Percentiles rank a stretch among this genome's conserved stretches.
Conservation (phyloP, 2,888 invertebrate genomes). For the Conops quadrifasciatus region DNA sequence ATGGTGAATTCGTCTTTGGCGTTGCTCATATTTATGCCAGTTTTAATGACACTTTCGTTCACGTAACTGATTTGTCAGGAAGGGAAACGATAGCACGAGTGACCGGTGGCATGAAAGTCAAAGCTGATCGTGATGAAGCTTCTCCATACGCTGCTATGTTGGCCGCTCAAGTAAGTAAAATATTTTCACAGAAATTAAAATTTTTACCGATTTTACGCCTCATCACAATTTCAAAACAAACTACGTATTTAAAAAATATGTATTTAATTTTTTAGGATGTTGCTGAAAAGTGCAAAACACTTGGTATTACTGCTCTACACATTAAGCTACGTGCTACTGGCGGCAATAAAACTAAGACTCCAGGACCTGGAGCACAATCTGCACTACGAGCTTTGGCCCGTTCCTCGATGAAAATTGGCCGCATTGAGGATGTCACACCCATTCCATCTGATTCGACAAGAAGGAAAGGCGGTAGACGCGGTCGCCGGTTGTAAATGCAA, state of each 20-base stretch:
- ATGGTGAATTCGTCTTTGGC: conserved; percentile 97
- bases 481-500: conserved; percentile 90
- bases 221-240: not conserved
- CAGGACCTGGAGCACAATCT: conserved; percentile 98
- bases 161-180: conserved; percentile 86
- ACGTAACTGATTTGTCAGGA: conserved; percentile 98
- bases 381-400: conserved; percentile 97
- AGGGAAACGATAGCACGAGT: conserved; percentile 94
- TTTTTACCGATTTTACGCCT: too few species aligned
- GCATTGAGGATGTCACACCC: conserved; percentile 99
- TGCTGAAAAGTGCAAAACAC: conserved; percentile 95
- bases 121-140: conserved; percentile 99
- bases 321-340: conserved; percentile 98
- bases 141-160: conserved; percentile 99
- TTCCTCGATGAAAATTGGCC: conserved; percentile 99
- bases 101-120: conserved; percentile 99
- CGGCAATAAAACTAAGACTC: conserved; percentile 98
- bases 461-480: conserved; percentile 99
- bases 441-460: conserved; percentile 99
- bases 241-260: not conserved
- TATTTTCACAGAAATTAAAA: too few species aligned
- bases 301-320: conserved; percentile 98
- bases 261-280: conserved; percentile 83
- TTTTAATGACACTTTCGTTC: conserved; percentile 99
- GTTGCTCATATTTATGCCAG: conserved; percentile 99